Base-by-base conservation (phyloP, 2,113 vertebrate genomes). In the Periophthalmodon schlosseri region DNA sequence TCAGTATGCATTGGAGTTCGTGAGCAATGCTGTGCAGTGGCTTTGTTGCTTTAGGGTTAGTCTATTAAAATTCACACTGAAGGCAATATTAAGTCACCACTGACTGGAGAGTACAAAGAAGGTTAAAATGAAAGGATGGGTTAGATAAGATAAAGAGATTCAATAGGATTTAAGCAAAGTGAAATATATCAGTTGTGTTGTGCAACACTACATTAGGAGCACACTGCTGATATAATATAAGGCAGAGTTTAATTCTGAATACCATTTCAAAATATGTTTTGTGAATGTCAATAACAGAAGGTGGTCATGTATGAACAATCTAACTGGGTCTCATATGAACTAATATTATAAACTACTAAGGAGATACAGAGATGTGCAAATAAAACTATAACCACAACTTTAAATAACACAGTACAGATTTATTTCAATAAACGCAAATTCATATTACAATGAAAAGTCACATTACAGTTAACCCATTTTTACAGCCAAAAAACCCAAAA, bases 21-120 rank as follows among this genome's bases (percentile, higher is more conserved):
- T 54, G 69, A 69, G 24, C 70, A 50, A 44, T 3, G n/a, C 39
- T 64, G 10, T 44, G 70, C 66, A 73, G 61, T 69, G 60, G 76
- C 65, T 76, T 84, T 67, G 69, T 82, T 49, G 89, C 87, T 89
- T 80, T 44, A 79, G 90, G 90, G 74, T 77, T 64, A 49, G 80
- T 88, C 89, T 91, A 90, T 93, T 93, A 91, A 90, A 87, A 92
- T 87, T 83, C 84, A 70, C 75, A 80, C 89, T 89, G 82, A 88
- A 82, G 83, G 89, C 85, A 72, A 82, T 2, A 72, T 92, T 91
- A 90, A 60, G 85, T 92, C 90, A 90, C 76, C 58, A 64, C 65
- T 70, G 74, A 58, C 65, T 69, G 73, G 73, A 71, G 68, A 46
- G 75, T 47, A 72, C 71, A 64, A 60, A 73, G 36, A 70, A 77